Evolutionary conservation across 2,888 invertebrate species (phyloP).

Genomic region (Ectobius pallidus): DNA sequence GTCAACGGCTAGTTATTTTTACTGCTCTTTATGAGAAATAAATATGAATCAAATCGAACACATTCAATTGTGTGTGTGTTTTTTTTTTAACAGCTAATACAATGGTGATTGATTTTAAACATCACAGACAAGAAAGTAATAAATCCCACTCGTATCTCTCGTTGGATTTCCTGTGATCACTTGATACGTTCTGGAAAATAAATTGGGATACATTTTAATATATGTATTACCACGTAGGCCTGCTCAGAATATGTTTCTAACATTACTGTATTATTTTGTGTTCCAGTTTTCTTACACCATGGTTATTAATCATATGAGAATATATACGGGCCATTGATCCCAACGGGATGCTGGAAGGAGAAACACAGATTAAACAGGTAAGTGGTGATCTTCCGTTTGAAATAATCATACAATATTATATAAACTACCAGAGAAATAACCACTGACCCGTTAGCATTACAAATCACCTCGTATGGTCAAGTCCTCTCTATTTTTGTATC

Average conservation of each 20-base stretch:
- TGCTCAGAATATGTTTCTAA: not conserved
- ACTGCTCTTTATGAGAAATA: too few species aligned
- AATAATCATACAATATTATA: not conserved
- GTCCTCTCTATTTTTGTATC: not conserved
- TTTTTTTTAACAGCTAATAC: too few species aligned
- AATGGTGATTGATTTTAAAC: too few species aligned
- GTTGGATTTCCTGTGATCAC: not conserved
- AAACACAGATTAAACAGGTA: not conserved
- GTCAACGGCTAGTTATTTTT: too few species aligned
- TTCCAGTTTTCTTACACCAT: not conserved
- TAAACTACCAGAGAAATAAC: not conserved
- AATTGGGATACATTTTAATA: not conserved
- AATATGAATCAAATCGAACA: too few species aligned
- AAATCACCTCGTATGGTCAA: too few species aligned
- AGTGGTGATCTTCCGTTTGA: not conserved
- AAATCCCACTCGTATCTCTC: too few species aligned
- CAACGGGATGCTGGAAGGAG: not conserved
- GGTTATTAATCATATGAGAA: not conserved
- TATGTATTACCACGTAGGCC: not conserved
- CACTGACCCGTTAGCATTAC: not conserved
- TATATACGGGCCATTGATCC: not conserved
- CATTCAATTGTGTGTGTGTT: too few species aligned
- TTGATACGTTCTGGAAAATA: not conserved
- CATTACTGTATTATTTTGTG: not conserved
- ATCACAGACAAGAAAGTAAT: too few species aligned